Evolutionary conservation across 2,113 vertebrate genomes (phyloP), one percentile per base, ranked within the genome.

Genomic region (Corydoras sp.): DNA sequence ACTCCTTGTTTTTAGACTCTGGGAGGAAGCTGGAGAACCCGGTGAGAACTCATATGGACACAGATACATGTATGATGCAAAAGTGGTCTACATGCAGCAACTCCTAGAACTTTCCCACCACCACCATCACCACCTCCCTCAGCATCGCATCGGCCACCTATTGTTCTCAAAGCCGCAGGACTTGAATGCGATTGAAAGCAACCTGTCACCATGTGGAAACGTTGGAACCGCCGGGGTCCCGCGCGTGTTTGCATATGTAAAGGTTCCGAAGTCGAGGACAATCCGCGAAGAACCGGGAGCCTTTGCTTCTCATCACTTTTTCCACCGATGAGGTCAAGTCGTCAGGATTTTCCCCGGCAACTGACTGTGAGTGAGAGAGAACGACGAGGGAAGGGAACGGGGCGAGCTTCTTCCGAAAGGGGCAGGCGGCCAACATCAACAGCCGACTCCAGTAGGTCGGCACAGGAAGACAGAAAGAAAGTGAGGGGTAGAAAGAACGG

Each of bases 361-460:
- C 81, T 86, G 71, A 69, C 58, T 68, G 69, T 78, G 80, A 66
- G 72, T 69, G 71, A 65, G 71, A 70, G 64, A 58, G 59, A 71
- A 61, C 14, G 59, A 58, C 77, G 35, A 43, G 58, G 49, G 24
- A 61, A 61, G 65, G 55, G 51, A 59, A 64, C 66, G 60, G 68
- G 56, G 70, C 62, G 77, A 67, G 80, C 85, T 91, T 90, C 89
- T 91, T 92, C 86, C 83, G 82, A 79, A 84, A 78, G 88, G 87
- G 92, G 92, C 90, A 81, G 80, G 80, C 88, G 71, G 93, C 93
- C 93, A 95, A 94, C 86, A 93, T 92, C 87, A 95, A 92, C 92
- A 94, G 88, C 87, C 85, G 92, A 93, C 92, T 95, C 93, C 92
- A 92, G 92, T 91, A 93, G 92, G 93, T 94, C 92, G 92, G 91